Base-by-base conservation (phyloP, 2,797 vertebrate species). In the Momotus momota region DNA sequence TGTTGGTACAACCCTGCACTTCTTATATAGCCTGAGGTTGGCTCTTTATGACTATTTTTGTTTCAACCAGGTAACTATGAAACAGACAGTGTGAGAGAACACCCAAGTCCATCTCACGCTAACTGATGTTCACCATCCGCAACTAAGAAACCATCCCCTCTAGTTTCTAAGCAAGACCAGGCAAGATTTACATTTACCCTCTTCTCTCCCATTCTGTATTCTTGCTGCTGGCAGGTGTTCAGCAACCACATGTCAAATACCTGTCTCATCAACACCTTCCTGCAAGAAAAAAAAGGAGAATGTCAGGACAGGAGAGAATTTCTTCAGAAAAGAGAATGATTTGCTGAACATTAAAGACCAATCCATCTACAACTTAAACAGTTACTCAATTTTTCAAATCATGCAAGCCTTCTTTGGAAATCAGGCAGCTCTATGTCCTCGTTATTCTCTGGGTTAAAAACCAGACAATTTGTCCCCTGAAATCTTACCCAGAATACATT, bases 221-320 rank as follows among this genome's bases (percentile, higher is more conserved):
- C 98, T 92, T 81, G 98, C 81, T 97, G 98, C 78, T 94, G 94
- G 64, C 94, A 91, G 4, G 85, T 81, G 60, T 92, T 97, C 92
- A 95, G 95, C 97, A 96, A 94, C 99, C 99, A 99, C 10, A 55
- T 84, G 93, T 98, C 97, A 97, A 99, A 99, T 4, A 96, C 96
- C 80, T 90, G 97, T 26, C 93, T 96, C 92, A 96, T 96, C 92
- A 98, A 84, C 14, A 29, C 77, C 60, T 94, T 97, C 94, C 98
- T 98, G 64, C 55, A 94, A 72, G 41, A 21, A 86, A 73, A 73
- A 48, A 88, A 83, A 43, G 62, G 60, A 85, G 5, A 88, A 54
- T 3, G 41, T 85, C 71, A 93, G 52, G 46, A 54, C 33, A 82
- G 31, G 61, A 88, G 6, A 75, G 4, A 92, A 83, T 13, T 74